Percentiles rank a stretch among this genome's conserved stretches.
These are phyloP conservation scores for Lepilemur ruficaudatus DNA, from an alignment of 2,797 vertebrate genomes.

Conservation along the genomic window DNA sequence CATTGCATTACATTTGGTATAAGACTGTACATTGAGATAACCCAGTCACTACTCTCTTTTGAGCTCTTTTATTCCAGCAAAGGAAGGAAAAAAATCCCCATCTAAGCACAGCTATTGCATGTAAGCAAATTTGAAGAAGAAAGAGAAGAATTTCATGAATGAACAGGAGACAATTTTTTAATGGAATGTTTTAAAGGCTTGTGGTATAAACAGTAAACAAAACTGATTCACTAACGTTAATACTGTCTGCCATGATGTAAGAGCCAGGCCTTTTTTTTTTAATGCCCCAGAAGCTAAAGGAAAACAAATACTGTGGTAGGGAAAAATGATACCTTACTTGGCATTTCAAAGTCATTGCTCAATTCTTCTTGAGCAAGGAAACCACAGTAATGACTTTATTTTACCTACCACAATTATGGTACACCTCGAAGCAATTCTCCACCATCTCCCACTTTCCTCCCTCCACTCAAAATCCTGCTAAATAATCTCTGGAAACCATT, in stretches of 20 bases:
- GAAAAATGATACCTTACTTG: constrained; percentile 51
- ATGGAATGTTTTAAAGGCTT: constrained; percentile 43
- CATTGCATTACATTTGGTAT: not conserved
- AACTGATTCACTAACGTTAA: constrained; percentile 38
- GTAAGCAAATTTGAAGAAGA: not conserved
- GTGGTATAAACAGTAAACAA: constrained; percentile 52
- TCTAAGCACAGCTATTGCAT: not conserved
- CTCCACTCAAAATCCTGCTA: not conserved
- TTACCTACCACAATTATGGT: constrained; percentile 59
- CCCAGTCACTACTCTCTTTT: constrained; percentile 1
- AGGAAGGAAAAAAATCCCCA: not conserved
- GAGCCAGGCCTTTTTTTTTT: not conserved
- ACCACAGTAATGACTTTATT: constrained; percentile 44
- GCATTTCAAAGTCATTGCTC: constrained; percentile 47
- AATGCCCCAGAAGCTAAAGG: constrained; percentile 31
- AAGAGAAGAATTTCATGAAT: constrained; percentile 61
- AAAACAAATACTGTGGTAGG: constrained; percentile 9
- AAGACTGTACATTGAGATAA: not conserved
- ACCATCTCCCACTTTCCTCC: constrained; percentile 38
- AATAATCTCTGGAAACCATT: constrained; percentile 71
- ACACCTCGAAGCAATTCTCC: constrained; percentile 44
- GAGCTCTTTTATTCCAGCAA: constrained; percentile 13
- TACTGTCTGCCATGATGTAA: constrained; percentile 26
- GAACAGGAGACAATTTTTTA: constrained; percentile 46
- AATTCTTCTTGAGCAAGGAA: constrained; percentile 34